Percentiles rank a stretch among this genome's conserved stretches.
Conservation (phyloP, 2,113 vertebrate genomes). For the Budorcas taxicolor region DNA sequence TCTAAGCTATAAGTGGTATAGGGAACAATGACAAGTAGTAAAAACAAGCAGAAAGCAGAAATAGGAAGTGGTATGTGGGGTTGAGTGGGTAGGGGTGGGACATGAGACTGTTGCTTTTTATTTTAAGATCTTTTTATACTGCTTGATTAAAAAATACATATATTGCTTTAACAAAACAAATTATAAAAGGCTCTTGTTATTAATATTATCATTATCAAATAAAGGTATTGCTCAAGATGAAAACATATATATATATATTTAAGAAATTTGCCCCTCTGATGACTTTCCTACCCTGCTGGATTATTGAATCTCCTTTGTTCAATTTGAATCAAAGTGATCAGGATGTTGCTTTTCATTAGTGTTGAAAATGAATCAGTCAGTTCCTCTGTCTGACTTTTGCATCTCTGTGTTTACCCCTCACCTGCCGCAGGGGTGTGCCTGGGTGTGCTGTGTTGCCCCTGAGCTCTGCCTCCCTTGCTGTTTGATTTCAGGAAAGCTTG, state of each 20-base stretch:
- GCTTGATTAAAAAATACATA: neutral
- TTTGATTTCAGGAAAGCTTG: neutral
- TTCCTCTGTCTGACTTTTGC: neutral
- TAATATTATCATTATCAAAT: neutral
- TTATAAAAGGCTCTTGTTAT: neutral
- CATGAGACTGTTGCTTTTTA: neutral
- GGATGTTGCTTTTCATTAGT: neutral
- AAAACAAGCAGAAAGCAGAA: conserved; percentile 51
- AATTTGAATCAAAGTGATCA: neutral
- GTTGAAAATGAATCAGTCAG: neutral
- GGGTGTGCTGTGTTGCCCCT: neutral
- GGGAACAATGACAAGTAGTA: conserved; percentile 8
- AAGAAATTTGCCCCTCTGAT: neutral
- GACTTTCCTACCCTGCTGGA: neutral
- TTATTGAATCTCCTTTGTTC: neutral
- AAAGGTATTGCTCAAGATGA: neutral
- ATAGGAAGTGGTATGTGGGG: conserved; percentile 9
- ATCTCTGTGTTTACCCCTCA: neutral
- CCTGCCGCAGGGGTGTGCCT: neutral
- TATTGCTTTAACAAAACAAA: neutral
- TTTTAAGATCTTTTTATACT: neutral
- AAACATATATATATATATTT: neutral
- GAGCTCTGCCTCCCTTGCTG: neutral
- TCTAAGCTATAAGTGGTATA: neutral
- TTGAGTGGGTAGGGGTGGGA: neutral